Evolutionary conservation across 2,113 vertebrate species (phyloP).

Genomic region (Melospiza melodia): DNA sequence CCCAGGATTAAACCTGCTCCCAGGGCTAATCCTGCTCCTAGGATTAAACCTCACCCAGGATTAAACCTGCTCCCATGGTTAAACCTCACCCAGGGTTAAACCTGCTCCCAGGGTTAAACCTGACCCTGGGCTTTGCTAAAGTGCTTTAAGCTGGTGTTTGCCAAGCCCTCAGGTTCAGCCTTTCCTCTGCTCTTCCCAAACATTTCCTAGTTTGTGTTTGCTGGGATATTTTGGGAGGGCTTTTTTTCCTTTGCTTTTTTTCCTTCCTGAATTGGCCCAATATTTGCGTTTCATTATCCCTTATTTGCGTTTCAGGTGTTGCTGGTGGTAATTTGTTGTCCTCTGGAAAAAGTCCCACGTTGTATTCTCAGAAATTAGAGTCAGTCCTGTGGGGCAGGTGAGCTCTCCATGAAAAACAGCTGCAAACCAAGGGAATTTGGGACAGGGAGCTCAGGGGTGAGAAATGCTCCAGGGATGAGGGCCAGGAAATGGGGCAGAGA

Average conservation of each 20-base stretch:
- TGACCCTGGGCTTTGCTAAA: not conserved
- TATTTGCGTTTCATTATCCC: constrained; percentile 22
- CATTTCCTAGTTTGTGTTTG: constrained; percentile 11
- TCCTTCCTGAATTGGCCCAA: not conserved
- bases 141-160: not conserved
- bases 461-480: not conserved
- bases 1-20: no score
- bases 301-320: not conserved
- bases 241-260: not conserved
- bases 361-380: not conserved
- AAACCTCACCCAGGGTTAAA: not conserved
- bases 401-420: not conserved
- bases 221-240: not conserved
- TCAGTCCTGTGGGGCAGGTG: not conserved
- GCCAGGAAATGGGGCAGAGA: not conserved
- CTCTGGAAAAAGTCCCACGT: not conserved
- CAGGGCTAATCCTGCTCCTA: rapidly evolving
- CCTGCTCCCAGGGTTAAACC: not conserved
- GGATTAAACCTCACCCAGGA: no score
- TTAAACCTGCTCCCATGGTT: no score
- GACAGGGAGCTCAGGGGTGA: not conserved
- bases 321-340: not conserved
- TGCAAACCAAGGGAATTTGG: not conserved
- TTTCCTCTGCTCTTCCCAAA: not conserved
- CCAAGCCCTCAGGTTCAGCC: not conserved